Base-by-base conservation (phyloP, 2,113 vertebrate species). In the Menidia beryllina region DNA sequence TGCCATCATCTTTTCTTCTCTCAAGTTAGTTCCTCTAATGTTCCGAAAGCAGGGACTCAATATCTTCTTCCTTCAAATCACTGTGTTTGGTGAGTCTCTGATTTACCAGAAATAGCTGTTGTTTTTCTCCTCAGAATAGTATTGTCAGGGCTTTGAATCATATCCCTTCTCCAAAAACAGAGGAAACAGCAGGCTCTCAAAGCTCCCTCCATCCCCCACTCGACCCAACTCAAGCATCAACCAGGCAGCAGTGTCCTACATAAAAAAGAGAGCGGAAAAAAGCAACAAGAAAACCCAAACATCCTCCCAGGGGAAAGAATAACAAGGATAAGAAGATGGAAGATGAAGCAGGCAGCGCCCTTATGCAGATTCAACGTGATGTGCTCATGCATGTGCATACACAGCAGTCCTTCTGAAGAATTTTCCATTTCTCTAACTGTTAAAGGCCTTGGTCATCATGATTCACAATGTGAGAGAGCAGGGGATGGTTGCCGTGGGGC, bases 61-160 rank as follows among this genome's bases (percentile, higher is more conserved):
- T 79, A 68, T 38, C 71, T 17, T 78, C 69, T 68, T 82, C 68
- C 65, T 60, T 72, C 39, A 55, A 73, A 85, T 80, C 79, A 82
- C 75, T 50, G 79, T 82, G 66, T 75, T 81, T 75, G 55, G 36
- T 83, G 75, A 76, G 70, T 69, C 11, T 52, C 71, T 21, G 68
- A 77, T 67, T 63, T 77, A 81, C 86, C 80, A 75, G 55, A 84
- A 89, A 88, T 88, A 86, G 81, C 81, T 84, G 78, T 79, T 85
- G 77, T 90, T 86, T 63, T 77, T 75, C 73, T 80, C 58, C 83
- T 73, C 71, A 7, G 82, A 75, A 75, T 72, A 65, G 47, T 59
- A 82, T 77, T 85, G 84, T 88, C 82, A 76, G 52, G 66, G 54
- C 77, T 86, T 87, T 86, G 82, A 90, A 90, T 87, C 84, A 62